phyloP scores from a whole-genome alignment of 2,888 invertebrate genomes.

The Nowickia ferox region DNA sequence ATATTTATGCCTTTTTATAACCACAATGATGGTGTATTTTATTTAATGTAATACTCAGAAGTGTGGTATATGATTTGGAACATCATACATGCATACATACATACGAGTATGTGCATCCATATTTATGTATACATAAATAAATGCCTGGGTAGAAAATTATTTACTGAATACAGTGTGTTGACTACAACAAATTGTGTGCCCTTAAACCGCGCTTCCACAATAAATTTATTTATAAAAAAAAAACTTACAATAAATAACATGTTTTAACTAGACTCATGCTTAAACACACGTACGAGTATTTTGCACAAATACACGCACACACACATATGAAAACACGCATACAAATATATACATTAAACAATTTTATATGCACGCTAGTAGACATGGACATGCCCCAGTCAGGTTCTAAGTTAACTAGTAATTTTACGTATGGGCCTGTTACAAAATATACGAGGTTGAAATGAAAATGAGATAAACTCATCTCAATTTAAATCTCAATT shows the following conservation, averaged over 20 bases:
- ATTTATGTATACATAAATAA: neutral
- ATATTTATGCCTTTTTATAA: neutral
- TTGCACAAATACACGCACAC: neutral
- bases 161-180: slow-evolving; percentile 22
- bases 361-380: slow-evolving; percentile 20
- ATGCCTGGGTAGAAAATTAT: neutral
- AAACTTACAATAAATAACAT: slow-evolving; percentile 16
- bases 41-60: neutral
- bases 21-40: neutral
- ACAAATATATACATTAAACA: slow-evolving; percentile 21
- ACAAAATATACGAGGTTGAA: slow-evolving; percentile 1
- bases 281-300: slow-evolving; percentile 4
- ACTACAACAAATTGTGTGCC: slow-evolving; percentile 45
- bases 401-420: slow-evolving; percentile 30
- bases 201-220: slow-evolving; percentile 51
- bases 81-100: neutral
- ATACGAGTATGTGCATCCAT: neutral
- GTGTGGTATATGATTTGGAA: neutral
- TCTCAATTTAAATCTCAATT: too few species aligned
- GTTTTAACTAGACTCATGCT: neutral
- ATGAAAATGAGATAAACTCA: neutral
- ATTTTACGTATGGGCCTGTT: neutral
- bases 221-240: slow-evolving; percentile 22
- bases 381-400: slow-evolving; percentile 49
- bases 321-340: neutral